Evolutionary conservation across 1,140 invertebrate genomes (phyloP).

Genomic region (Notospermus geniculatus): DNA sequence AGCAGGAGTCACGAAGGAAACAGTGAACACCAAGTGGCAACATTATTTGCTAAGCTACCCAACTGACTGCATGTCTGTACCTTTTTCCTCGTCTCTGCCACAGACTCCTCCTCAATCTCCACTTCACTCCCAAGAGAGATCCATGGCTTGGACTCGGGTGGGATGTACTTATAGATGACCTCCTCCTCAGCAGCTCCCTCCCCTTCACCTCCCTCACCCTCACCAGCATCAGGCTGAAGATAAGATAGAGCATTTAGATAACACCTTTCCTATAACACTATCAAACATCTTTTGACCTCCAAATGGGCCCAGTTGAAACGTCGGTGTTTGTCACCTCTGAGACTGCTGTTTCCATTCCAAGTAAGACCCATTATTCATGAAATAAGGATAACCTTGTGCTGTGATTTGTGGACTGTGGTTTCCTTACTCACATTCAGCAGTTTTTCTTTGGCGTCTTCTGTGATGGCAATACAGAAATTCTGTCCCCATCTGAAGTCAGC

Average conservation of each 20-base stretch:
- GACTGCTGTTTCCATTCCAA: no score
- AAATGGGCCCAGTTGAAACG: no score
- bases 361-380: no score
- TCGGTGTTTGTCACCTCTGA: no score
- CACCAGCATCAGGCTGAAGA: slow-evolving; percentile 27
- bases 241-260: neutral
- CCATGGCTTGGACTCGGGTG: slow-evolving; percentile 52
- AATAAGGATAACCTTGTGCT: no score
- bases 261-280: neutral
- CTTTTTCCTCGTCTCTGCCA: slow-evolving; percentile 39
- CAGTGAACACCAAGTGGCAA: no score
- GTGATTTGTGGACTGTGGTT: no score
- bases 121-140: slow-evolving; percentile 52
- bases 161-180: slow-evolving; percentile 49
- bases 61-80: no score
- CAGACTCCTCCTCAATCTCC: slow-evolving; percentile 48
- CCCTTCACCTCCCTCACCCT: slow-evolving; percentile 31
- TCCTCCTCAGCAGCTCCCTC: slow-evolving; percentile 32
- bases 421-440: slow-evolving; percentile 47
- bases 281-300: no score
- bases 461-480: slow-evolving; percentile 51
- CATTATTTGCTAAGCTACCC: no score
- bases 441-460: slow-evolving; percentile 51
- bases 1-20: no score
- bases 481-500: slow-evolving; percentile 52